phyloP scores from a whole-genome alignment of 2,797 vertebrate species.

The Babyrousa celebensis region DNA sequence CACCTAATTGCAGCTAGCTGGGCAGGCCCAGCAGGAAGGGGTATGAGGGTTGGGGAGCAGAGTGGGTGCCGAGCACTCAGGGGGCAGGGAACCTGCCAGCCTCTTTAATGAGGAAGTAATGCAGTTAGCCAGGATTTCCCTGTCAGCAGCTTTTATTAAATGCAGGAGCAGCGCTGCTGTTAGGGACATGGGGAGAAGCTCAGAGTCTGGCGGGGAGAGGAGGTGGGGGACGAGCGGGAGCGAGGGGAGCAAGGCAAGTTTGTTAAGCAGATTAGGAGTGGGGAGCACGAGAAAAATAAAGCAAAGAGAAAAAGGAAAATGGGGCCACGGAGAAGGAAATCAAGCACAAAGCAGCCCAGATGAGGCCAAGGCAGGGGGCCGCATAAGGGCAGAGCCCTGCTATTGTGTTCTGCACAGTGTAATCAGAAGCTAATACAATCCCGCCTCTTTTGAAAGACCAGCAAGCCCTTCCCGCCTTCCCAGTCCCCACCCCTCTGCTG shows the following conservation, averaged over 20 bases:
- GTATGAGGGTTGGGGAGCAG: background rate
- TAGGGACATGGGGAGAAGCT: background rate
- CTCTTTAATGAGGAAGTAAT: slow-evolving; percentile 61
- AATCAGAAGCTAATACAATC: slow-evolving; percentile 25
- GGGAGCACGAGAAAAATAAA: slow-evolving; percentile 55
- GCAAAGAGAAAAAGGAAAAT: slow-evolving; percentile 19
- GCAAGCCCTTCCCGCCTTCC: fast-evolving
- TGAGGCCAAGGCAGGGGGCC: slow-evolving; percentile 21
- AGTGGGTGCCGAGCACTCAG: background rate
- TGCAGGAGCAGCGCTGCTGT: background rate
- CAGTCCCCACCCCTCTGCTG: fast-evolving
- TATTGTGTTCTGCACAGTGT: background rate
- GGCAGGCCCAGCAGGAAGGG: background rate
- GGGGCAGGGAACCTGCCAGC: background rate
- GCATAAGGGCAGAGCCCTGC: fast-evolving
- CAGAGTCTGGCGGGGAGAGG: background rate
- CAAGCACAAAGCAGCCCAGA: background rate
- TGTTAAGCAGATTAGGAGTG: slow-evolving; percentile 77
- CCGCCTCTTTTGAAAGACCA: background rate
- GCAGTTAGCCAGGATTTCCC: background rate
- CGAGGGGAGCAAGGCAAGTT: background rate
- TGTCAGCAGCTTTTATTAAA: slow-evolving; percentile 74
- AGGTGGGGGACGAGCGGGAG: background rate
- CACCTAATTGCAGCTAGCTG: fast-evolving
- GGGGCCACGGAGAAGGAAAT: background rate